Evolutionary conservation across 2,888 invertebrate genomes (phyloP), one percentile per base, ranked within the genome.

Genomic region (Apotomis turbidana): DNA sequence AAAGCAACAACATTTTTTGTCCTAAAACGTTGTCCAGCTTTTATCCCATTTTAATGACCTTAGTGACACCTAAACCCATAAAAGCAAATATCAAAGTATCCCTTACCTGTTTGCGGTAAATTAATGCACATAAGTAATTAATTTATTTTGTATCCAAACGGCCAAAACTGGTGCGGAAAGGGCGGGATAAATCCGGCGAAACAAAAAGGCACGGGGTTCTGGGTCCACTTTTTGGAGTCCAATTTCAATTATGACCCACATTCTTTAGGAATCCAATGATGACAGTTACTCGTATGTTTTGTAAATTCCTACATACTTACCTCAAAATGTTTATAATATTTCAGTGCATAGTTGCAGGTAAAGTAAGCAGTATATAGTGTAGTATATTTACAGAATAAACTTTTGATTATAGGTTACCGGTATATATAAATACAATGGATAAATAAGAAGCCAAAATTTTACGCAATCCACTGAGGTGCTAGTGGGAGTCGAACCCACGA

Each of bases 111-210:
- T 64, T 61, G 49, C 12, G 70, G 66, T 62, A 70, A 69, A 70
- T 69, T 60, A 73, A 70, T 73, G 70, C 70, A 66, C 70, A 73
- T 73, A 41, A 41, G 41, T 41, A 73, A 73, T 66, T 72, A 68
- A 52, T 72, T 68, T 44, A 52, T 63, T 68, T 68, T 71, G 67
- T 61, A 71, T 52, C 72, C 72, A 54, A 72, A 68, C 63, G 46
- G 63, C 38, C 67, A 15, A 15, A 51, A 27, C 59, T 60, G 60
- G 60, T 10, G 54, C 38, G 54, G 41, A 71, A 68, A 67, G 67
- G 71, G 55, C 51, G 8, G 52, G 57, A 51, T 57, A 71, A 67
- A 68, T 57, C 27, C 49, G 41, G 8, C 9, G 44, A 61, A 67
- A 57, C 71, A 67, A 62, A 71, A 61, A 71, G 63, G 70, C 52